These are phyloP conservation scores for Anagrus nilaparvatae DNA, from an alignment of 1,140 invertebrate genomes.

Conservation along the genomic window DNA sequence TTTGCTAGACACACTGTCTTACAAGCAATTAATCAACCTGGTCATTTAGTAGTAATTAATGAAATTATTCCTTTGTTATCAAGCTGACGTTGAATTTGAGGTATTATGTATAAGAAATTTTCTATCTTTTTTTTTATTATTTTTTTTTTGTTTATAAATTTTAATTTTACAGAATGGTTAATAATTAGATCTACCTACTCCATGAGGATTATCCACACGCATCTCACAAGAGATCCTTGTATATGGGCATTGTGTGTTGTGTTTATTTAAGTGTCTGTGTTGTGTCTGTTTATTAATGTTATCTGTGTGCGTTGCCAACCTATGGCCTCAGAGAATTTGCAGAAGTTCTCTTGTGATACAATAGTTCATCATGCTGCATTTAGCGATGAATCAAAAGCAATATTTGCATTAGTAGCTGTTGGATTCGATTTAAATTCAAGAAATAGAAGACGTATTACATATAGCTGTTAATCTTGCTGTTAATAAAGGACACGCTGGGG, in stretches of 20 bases:
- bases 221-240: too few species aligned
- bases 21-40: constrained; percentile 95
- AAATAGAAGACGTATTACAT: constrained; percentile 91
- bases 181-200: too few species aligned
- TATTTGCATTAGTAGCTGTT: constrained; percentile 70
- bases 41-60: constrained; percentile 94
- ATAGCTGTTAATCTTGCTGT: constrained; percentile 95
- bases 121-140: constrained; percentile 1
- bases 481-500: constrained; percentile 90
- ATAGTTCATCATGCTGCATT: constrained; percentile 96
- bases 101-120: constrained; percentile 33
- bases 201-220: too few species aligned
- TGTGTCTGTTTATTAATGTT: too few species aligned
- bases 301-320: too few species aligned
- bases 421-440: constrained; percentile 92
- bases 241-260: too few species aligned
- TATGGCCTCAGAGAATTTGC: too few species aligned
- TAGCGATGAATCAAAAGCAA: constrained; percentile 83
- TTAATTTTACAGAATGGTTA: constrained; percentile 69
- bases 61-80: constrained; percentile 71
- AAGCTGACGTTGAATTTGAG: constrained; percentile 88
- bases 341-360: constrained; percentile 86
- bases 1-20: constrained; percentile 92
- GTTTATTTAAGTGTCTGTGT: too few species aligned
- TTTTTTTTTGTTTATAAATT: constrained; percentile 3